Conservation (phyloP, 2,113 vertebrate genomes). For the Dasyornis broadbenti region DNA sequence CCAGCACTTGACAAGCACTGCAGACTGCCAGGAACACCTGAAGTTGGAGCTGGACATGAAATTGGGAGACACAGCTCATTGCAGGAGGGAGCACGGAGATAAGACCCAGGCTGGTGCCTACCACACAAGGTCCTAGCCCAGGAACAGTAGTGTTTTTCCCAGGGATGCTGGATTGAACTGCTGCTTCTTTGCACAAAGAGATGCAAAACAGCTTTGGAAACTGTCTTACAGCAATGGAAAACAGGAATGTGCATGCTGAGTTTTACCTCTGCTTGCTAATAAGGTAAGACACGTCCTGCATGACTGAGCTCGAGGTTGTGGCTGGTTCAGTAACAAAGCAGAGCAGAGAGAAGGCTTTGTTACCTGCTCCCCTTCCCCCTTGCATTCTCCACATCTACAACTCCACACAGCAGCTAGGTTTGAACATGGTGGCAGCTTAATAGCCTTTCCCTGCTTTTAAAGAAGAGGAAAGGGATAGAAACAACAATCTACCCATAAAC, state of each 20-base stretch:
- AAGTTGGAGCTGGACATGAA: neutral
- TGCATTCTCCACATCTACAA: neutral
- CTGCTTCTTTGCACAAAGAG: neutral
- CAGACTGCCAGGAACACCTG: neutral
- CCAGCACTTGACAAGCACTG: neutral
- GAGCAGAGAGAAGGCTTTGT: neutral
- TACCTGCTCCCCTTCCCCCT: neutral
- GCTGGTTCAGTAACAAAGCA: neutral
- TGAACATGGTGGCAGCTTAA: neutral
- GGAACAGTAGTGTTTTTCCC: neutral
- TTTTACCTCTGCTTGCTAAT: neutral
- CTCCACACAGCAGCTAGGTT: accelerated
- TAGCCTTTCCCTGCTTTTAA: neutral
- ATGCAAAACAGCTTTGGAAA: neutral
- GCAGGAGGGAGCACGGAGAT: neutral
- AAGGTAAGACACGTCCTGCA: neutral
- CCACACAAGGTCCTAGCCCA: accelerated
- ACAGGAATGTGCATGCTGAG: neutral
- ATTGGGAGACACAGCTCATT: accelerated
- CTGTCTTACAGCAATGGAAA: neutral
- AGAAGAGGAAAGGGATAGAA: neutral
- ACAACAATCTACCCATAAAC: neutral
- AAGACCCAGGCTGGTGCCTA: neutral
- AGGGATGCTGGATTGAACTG: neutral
- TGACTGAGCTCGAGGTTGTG: neutral